A percentile compares a stretch with the other conserved stretches of the same genome.
Evolutionary conservation across 2,888 invertebrate species (phyloP).

Genomic region (Zygothrica quintamaculata): DNA sequence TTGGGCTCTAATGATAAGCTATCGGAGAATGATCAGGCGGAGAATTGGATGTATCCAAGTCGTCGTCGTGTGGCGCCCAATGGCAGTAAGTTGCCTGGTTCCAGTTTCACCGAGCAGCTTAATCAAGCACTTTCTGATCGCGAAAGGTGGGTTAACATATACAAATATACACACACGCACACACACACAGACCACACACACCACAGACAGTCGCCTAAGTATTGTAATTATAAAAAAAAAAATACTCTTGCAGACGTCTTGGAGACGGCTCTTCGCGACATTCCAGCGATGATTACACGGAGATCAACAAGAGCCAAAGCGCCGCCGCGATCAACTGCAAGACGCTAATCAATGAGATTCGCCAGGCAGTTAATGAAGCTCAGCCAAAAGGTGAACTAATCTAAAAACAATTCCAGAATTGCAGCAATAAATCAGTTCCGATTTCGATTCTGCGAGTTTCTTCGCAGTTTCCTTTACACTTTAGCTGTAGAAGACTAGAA

Average conservation of each 20-base stretch:
- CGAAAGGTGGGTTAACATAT: conserved; percentile 87
- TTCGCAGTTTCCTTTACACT: conserved; percentile 4
- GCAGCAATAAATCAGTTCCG: conserved; percentile 23
- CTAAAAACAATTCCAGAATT: conserved; percentile 32
- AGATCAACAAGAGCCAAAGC: conserved; percentile 87
- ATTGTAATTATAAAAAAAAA: conserved; percentile 21
- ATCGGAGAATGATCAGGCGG: conserved; percentile 83
- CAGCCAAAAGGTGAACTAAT: conserved; percentile 90
- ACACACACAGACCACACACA: conserved; percentile 8
- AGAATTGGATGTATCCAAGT: conserved; percentile 85
- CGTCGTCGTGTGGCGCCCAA: conserved; percentile 84
- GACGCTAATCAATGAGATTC: conserved; percentile 93
- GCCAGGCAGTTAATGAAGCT: conserved; percentile 94
- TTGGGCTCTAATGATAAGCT: conserved; percentile 84
- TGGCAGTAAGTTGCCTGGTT: conserved; percentile 86
- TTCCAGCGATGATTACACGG: conserved; percentile 87
- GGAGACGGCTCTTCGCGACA: conserved; percentile 86
- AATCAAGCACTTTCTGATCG: conserved; percentile 94
- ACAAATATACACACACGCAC: conserved; percentile 10
- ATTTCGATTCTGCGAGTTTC: background rate
- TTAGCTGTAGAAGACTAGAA: no score
- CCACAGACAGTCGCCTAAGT: conserved; percentile 26
- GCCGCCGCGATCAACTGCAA: conserved; percentile 91
- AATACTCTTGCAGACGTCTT: conserved; percentile 82
- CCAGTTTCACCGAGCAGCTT: conserved; percentile 93